phyloP scores from a whole-genome alignment of 2,797 vertebrate genomes.

The Acipenser oxyrinchus region DNA sequence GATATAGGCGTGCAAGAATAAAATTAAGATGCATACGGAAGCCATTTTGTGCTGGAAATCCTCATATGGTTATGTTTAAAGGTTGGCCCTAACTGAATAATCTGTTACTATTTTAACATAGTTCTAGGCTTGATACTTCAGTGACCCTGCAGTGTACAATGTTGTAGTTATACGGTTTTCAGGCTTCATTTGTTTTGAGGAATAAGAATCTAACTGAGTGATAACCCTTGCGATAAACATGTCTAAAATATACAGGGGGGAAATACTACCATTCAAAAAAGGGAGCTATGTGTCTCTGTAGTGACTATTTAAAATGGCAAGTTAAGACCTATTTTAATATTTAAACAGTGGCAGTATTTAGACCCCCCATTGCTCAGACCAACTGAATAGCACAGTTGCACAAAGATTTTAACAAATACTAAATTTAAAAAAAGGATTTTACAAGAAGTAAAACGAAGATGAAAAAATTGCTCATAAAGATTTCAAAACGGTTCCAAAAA shows the following conservation, averaged over 20 bases:
- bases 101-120: slow-evolving; percentile 36
- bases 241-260: not conserved
- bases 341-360: no score
- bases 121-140: slow-evolving; percentile 42
- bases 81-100: slow-evolving; percentile 56
- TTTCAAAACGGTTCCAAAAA: no score
- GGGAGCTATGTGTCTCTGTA: no score
- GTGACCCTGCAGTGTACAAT: slow-evolving; percentile 38
- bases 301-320: no score
- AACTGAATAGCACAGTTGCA: no score
- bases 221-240: no score
- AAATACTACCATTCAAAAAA: not conserved
- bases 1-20: slow-evolving; percentile 54
- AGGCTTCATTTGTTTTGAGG: slow-evolving; percentile 49
- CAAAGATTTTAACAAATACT: no score
- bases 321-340: no score
- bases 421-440: no score
- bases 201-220: slow-evolving; percentile 24
- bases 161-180: slow-evolving; percentile 40
- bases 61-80: slow-evolving; percentile 53
- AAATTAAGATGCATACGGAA: slow-evolving; percentile 62
- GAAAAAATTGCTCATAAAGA: no score
- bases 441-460: no score
- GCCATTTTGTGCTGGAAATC: slow-evolving; percentile 57
- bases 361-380: no score